phyloP scores from a whole-genome alignment of 2,797 vertebrate species.

The Pelochelys cantorii region DNA sequence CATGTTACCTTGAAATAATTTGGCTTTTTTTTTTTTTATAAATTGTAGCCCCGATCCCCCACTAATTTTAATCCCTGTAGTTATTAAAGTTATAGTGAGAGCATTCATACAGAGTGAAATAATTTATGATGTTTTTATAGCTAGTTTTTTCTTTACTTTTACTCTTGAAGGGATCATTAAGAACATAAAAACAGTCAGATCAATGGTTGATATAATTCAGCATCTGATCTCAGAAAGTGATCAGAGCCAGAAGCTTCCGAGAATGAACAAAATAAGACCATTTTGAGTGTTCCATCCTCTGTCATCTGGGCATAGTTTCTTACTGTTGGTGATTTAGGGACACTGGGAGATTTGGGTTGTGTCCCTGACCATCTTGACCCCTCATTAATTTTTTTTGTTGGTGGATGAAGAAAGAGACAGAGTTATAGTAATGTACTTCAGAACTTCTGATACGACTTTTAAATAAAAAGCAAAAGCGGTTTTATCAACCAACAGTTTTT shows the following conservation, averaged over 20 bases:
- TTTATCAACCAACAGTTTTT: neutral
- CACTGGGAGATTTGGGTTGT: neutral
- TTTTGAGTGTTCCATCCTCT: neutral
- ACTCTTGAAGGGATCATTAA: neutral
- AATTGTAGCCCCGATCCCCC: neutral
- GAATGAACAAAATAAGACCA: neutral
- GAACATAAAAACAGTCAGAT: neutral
- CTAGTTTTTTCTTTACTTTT: neutral
- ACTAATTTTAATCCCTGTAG: neutral
- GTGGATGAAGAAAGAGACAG: neutral
- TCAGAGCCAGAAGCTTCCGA: neutral
- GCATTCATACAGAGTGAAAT: neutral
- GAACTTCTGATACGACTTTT: neutral
- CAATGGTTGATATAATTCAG: neutral
- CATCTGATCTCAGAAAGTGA: neutral
- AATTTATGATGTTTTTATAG: neutral
- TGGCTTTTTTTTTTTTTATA: neutral
- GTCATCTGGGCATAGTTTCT: neutral
- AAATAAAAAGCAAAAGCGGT: neutral
- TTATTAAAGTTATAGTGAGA: neutral
- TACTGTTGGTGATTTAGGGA: neutral
- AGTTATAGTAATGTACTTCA: neutral
- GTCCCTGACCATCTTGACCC: neutral
- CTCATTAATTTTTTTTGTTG: neutral
- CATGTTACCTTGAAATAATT: no score